Percentiles rank a stretch among this genome's conserved stretches.
Conservation (phyloP, 2,888 invertebrate species). For the Lypha dubia region DNA sequence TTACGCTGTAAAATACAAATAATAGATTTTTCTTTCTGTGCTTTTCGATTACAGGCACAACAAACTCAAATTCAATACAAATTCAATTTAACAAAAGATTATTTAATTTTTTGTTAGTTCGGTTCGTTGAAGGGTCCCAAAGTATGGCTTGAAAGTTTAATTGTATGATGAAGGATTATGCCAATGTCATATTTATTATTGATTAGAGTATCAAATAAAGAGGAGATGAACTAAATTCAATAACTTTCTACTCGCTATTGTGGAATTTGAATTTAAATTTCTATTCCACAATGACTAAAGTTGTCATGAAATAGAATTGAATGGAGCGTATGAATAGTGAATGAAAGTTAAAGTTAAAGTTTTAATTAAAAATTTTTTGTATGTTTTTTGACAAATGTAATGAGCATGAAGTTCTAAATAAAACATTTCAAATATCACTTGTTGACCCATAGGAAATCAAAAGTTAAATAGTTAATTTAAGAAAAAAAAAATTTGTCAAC, state of each 20-base stretch:
- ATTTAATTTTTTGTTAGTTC: slow-evolving; percentile 16
- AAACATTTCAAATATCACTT: neutral
- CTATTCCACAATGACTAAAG: slow-evolving; percentile 24
- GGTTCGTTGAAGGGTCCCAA: slow-evolving; percentile 45
- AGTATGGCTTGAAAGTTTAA: slow-evolving; percentile 59
- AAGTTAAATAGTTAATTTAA: slow-evolving; percentile 45
- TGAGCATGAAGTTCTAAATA: neutral
- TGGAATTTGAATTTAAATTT: slow-evolving; percentile 50
- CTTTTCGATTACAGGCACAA: slow-evolving; percentile 22
- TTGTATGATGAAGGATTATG: slow-evolving; percentile 67
- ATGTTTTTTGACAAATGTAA: slow-evolving; percentile 16
- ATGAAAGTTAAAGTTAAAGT: slow-evolving; percentile 31
- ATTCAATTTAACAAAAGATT: slow-evolving; percentile 57
- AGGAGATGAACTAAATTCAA: slow-evolving; percentile 8
- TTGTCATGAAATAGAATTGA: slow-evolving; percentile 46
- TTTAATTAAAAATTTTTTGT: slow-evolving; percentile 62
- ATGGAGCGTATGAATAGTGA: slow-evolving; percentile 11
- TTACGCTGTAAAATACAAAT: slow-evolving; percentile 45
- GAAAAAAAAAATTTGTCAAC: neutral
- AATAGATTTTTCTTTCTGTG: slow-evolving; percentile 34
- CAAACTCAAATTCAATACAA: slow-evolving; percentile 40
- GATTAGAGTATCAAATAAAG: slow-evolving; percentile 49
- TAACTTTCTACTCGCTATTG: slow-evolving; percentile 7
- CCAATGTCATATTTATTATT: slow-evolving; percentile 67
- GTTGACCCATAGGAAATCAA: slow-evolving; percentile 37